Base-by-base conservation (phyloP, 2,113 vertebrate species). In the Tauraco erythrolophus region DNA sequence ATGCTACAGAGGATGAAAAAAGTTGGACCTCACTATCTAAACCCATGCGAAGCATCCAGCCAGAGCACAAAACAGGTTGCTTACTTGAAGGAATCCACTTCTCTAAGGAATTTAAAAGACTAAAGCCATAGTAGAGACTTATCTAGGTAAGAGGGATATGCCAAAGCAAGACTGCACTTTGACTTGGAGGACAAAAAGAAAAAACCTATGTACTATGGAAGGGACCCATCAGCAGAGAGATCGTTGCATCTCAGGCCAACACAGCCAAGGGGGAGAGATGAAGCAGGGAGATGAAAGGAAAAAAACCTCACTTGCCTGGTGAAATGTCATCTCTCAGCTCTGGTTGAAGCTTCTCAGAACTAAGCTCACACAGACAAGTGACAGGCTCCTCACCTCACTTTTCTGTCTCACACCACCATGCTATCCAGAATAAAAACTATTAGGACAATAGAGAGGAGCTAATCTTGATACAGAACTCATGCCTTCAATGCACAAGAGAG, bases 181-280 rank as follows among this genome's bases (percentile, higher is more conserved):
- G 25, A 61, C 18, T 57, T n/a, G 21, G 18, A 71, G 50, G 17
- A 7, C 60, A 72, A 60, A 62, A 48, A 57, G 14, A 27, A 54
- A 71, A 62, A 76, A 53, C 5, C 6, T 7, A 7, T 14, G 17
- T 3, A 0, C 35, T 72, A 39, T 10, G 19, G 33, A 24, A 91
- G 37, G 8, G 30, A 54, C 7, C 0, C 0, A 33, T 35, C 53
- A 79, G 65, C 62, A 75, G 19, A 86, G 45, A 66, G 14, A 50
- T 23, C 0, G 0, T 18, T 68, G 54, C n/a, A 51, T 35, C 35
- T 84, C 58, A 61, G 30, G 19, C 45, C n/a, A 51, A 25, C 0
- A 0, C 15, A 81, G 46, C 7, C 10, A 17, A 41, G 19, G 16
- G 12, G 23, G 17, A 37, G 30, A 23, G 9, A 76, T 10, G 7